Conservation (phyloP, 2,113 vertebrate genomes). For the Pseudolaguvia tuberculata region DNA sequence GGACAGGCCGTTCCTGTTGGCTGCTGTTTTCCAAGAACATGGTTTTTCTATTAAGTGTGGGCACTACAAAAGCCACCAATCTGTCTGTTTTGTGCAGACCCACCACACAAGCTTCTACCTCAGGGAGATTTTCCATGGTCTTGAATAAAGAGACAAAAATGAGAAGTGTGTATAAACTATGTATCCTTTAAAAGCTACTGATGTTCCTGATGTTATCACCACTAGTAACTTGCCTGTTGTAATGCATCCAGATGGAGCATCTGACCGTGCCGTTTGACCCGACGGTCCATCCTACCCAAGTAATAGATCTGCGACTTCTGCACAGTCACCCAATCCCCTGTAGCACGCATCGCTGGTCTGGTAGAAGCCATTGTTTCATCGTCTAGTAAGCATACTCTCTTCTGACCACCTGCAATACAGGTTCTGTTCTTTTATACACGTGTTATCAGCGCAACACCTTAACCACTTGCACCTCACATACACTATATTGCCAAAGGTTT, state of each 20-base stretch:
- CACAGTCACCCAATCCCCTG: slow-evolving; percentile 84
- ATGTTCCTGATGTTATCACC: neutral
- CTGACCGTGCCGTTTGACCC: slow-evolving; percentile 88
- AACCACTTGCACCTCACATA: too few relatives aligned
- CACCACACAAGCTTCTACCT: slow-evolving; percentile 79
- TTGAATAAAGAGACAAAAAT: slow-evolving; percentile 50
- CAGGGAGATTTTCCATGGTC: slow-evolving; percentile 71
- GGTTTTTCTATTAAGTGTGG: slow-evolving; percentile 47
- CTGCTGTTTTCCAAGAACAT: neutral
- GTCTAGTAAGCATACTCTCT: slow-evolving; percentile 85
- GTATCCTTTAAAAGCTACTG: neutral
- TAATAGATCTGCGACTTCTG: slow-evolving; percentile 69
- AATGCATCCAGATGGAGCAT: slow-evolving; percentile 77
- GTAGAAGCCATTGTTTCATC: slow-evolving; percentile 66
- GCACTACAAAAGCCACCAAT: slow-evolving; percentile 80
- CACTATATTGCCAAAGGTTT: too few relatives aligned
- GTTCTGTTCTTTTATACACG: too few relatives aligned
- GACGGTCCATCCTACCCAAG: slow-evolving; percentile 83
- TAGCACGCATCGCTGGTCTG: slow-evolving; percentile 80
- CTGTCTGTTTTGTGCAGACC: slow-evolving; percentile 68
- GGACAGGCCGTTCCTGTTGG: neutral
- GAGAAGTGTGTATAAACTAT: neutral
- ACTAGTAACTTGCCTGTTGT: slow-evolving; percentile 72
- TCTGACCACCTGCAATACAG: slow-evolving; percentile 73
- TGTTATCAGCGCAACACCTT: too few relatives aligned